Base-by-base conservation (phyloP, 2,113 vertebrate genomes). In the Nannospalax galili region DNA sequence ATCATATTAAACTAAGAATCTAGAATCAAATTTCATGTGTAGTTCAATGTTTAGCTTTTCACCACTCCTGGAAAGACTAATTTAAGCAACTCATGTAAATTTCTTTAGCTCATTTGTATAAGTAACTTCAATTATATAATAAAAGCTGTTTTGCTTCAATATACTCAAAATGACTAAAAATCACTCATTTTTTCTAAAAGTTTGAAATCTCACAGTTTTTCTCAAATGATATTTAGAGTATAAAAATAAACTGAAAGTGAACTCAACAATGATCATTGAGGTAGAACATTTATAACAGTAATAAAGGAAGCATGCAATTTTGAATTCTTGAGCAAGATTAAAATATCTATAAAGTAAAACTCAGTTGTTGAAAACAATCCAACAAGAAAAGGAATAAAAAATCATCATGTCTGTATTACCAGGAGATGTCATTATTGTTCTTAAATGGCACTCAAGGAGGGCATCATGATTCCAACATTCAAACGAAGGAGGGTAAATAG, bases 111-210 rank as follows among this genome's bases (percentile, higher is more conserved):
- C 92, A 95, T 92, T 96, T 60, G 52, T 92, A 87, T 92, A 89
- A 96, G 90, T 96, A 97, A 97, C 97, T 98, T 86, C 74, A 93
- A 94, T 94, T 94, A 81, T 94, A 96, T 96, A 93, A 93, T 96
- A 42, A 93, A 79, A 94, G 45, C 20, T 96, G 84, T 45, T 95
- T 93, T 97, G 92, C 80, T 65, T 97, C 78, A 88, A 28, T 0
- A 0, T 95, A 84, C 90, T 95, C 48, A 70, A 80, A 28, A 37
- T 86, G 73, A 92, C 92, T 96, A 69, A 87, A 95, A 92, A 73
- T 89, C 65, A 91, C 30, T 92, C n/a, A 5, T 37, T 95, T 94
- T n/a, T 89, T 94, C 73, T 81, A 73, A 91, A 88, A 88, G 74
- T 79, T 88, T 94, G n/a, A 96, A 93, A 94, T 81, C 28, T 74